phyloP scores from a whole-genome alignment of 2,888 invertebrate genomes.

The Polyploca ridens region DNA sequence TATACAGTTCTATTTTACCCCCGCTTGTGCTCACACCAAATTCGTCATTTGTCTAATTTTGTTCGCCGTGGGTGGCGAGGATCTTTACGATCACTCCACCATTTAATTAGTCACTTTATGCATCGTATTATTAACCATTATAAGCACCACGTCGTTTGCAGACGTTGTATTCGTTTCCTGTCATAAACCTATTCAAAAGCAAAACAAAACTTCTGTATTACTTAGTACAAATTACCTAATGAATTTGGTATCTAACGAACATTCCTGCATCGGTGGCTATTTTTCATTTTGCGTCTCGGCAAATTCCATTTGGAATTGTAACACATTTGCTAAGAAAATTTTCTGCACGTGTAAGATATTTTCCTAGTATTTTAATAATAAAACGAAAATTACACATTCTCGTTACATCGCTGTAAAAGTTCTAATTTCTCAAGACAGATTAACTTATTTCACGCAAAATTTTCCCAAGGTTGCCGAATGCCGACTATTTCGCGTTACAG shows the following conservation, averaged over 20 bases:
- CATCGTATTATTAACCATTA: conserved; percentile 33
- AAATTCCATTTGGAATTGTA: not conserved
- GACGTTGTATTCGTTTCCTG: conserved; percentile 12
- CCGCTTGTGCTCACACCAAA: conserved; percentile 23
- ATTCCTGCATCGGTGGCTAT: not conserved
- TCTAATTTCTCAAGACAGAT: not conserved
- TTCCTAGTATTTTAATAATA: not conserved
- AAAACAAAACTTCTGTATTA: not conserved
- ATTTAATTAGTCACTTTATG: conserved; percentile 49
- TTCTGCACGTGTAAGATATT: not conserved
- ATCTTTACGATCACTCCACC: conserved; percentile 44
- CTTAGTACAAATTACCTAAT: not conserved
- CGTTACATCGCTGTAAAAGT: no score
- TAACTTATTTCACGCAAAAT: not conserved
- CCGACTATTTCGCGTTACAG: not conserved
- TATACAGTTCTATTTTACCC: not conserved
- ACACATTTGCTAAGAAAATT: conserved; percentile 1
- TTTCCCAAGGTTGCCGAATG: not conserved
- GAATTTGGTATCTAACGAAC: not conserved
- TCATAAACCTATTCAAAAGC: not conserved
- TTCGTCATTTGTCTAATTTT: conserved; percentile 64
- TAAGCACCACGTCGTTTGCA: conserved; percentile 21
- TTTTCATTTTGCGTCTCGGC: not conserved
- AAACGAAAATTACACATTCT: not conserved
- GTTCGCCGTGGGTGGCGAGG: conserved; percentile 62